Percentiles rank a stretch among this genome's conserved stretches.
Conservation (phyloP, 2,888 invertebrate genomes). For the Tetrapedia diversipes region DNA sequence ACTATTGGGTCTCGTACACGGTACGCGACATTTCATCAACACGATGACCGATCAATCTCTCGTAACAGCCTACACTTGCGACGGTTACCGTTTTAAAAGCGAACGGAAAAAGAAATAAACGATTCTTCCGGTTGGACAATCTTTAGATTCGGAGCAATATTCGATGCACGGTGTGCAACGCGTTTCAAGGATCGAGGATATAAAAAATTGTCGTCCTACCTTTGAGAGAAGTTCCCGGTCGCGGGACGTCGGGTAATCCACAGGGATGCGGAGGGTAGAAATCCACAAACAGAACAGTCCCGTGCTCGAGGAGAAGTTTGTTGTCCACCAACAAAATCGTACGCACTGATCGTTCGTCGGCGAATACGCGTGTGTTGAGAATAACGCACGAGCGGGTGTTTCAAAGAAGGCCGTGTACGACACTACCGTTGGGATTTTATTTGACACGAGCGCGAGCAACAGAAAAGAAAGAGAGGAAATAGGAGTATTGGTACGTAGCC, state of each 20-base stretch:
- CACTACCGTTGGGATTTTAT: constrained; percentile 10
- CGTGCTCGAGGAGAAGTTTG: constrained; percentile 24
- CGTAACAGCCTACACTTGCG: not conserved
- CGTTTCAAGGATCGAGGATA: not conserved
- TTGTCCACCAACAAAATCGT: constrained; percentile 61
- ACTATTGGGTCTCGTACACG: not conserved
- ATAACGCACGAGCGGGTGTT: not conserved
- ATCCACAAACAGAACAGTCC: constrained; percentile 51
- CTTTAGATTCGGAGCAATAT: not conserved
- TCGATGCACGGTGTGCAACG: not conserved
- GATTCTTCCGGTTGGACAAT: not conserved
- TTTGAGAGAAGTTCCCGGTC: constrained; percentile 50
- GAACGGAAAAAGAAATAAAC: too few species aligned
- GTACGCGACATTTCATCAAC: constrained; percentile 3
- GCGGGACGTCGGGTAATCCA: constrained; percentile 65
- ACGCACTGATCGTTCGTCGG: constrained; percentile 60
- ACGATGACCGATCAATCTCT: not conserved
- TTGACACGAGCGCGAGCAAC: constrained; percentile 26
- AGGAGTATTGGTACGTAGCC: constrained; percentile 34
- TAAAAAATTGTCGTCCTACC: constrained; percentile 46
- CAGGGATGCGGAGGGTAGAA: constrained; percentile 56
- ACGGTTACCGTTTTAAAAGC: not conserved
- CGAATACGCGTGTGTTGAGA: constrained; percentile 7
- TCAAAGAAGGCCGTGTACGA: not conserved
- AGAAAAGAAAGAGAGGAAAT: not conserved